phyloP scores from a whole-genome alignment of 2,888 invertebrate species.

The Dolomedes plantarius region DNA sequence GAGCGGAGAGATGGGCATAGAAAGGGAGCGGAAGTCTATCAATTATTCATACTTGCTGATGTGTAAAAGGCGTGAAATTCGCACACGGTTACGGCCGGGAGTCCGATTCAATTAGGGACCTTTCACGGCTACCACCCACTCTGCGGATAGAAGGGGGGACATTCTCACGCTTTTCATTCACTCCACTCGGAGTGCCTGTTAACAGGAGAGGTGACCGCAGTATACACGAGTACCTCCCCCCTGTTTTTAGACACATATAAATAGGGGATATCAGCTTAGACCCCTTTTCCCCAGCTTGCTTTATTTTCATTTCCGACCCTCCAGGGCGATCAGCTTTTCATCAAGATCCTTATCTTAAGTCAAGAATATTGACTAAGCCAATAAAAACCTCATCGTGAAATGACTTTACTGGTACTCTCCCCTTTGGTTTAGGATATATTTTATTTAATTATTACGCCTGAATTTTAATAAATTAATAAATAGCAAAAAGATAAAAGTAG shows the following conservation, averaged over 20 bases:
- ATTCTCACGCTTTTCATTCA: slow-evolving; percentile 44
- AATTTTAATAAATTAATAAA: too few relatives aligned
- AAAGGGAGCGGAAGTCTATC: slow-evolving; percentile 50
- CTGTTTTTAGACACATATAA: slow-evolving; percentile 31
- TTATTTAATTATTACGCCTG: too few relatives aligned
- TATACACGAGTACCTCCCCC: slow-evolving; percentile 29
- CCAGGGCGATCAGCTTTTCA: not conserved
- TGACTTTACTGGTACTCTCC: not conserved
- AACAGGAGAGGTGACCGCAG: slow-evolving; percentile 55
- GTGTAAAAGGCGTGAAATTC: slow-evolving; percentile 67
- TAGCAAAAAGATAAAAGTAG: too few relatives aligned
- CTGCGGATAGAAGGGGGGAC: slow-evolving; percentile 41
- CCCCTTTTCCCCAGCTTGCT: not conserved
- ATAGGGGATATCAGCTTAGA: slow-evolving; percentile 3
- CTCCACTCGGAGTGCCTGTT: not conserved
- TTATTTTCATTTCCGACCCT: slow-evolving; percentile 2
- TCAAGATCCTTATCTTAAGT: not conserved
- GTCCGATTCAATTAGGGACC: slow-evolving; percentile 53
- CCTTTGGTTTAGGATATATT: too few relatives aligned
- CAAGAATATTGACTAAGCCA: not conserved
- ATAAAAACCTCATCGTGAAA: not conserved
- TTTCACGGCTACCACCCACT: slow-evolving; percentile 17
- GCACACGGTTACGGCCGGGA: slow-evolving; percentile 18
- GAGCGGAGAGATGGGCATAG: slow-evolving; percentile 13
- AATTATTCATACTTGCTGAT: slow-evolving; percentile 70